Evolutionary conservation across 92 coral and sea anemone genomes (phyloP).

Genomic region (Chrysogorgia sp.): DNA sequence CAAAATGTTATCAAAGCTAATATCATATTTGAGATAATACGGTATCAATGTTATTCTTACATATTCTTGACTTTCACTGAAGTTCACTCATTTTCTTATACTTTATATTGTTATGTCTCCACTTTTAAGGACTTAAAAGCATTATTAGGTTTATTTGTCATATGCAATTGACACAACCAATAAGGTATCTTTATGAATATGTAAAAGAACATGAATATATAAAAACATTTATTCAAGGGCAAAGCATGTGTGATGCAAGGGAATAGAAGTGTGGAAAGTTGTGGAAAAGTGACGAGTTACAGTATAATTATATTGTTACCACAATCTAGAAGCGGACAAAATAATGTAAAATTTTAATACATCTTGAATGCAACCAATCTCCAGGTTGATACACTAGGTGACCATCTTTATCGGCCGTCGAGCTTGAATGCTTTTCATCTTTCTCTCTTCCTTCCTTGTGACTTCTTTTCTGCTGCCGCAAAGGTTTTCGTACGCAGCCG

Average conservation of each 20-base stretch:
- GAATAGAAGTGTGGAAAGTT: not conserved
- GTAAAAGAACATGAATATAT: not conserved
- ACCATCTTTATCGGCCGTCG: slow-evolving; percentile 95
- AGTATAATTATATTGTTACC: slow-evolving; percentile 34
- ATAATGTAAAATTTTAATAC: slow-evolving; percentile 80
- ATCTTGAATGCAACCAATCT: slow-evolving; percentile 98
- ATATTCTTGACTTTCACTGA: too few species aligned
- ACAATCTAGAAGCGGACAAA: slow-evolving; percentile 61
- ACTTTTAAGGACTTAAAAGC: too few species aligned
- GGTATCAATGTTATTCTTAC: too few species aligned
- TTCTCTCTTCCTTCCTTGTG: slow-evolving; percentile 47
- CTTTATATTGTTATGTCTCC: too few species aligned
- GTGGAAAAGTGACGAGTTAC: too few species aligned
- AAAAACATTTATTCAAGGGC: too few species aligned
- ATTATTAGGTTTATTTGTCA: too few species aligned
- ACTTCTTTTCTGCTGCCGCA: slow-evolving; percentile 12
- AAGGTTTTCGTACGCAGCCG: slow-evolving; percentile 13
- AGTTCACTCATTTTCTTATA: too few species aligned
- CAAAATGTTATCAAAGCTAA: too few species aligned
- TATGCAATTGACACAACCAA: too few species aligned
- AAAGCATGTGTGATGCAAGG: slow-evolving; percentile 1
- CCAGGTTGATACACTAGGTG: slow-evolving; percentile 94
- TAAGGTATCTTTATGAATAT: too few species aligned
- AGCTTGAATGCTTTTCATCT: slow-evolving; percentile 69
- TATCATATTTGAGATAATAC: too few species aligned